These are phyloP conservation scores for Cygnus buccinator DNA, from an alignment of 2,113 vertebrate genomes.

Conservation along the genomic window DNA sequence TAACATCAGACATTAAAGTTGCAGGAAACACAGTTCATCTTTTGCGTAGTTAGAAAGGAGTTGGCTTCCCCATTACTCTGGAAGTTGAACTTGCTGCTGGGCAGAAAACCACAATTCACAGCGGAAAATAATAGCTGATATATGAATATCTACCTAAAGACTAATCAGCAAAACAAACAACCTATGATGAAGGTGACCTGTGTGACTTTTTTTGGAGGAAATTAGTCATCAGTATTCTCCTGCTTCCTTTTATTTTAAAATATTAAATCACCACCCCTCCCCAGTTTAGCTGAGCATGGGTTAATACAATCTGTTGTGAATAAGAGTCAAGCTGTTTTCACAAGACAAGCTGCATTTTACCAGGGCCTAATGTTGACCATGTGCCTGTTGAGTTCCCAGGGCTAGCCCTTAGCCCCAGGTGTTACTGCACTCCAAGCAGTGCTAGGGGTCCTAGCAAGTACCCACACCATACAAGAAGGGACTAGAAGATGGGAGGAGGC, in stretches of 20 bases:
- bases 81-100: constrained; percentile 49
- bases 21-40: constrained; percentile 67
- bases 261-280: background rate
- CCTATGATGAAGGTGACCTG: background rate
- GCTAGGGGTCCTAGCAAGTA: background rate
- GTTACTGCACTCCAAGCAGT: background rate
- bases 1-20: constrained; percentile 14
- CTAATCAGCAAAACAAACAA: constrained; percentile 41
- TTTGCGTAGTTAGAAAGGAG: constrained; percentile 56
- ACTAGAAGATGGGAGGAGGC: background rate
- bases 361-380: background rate
- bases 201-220: constrained; percentile 40
- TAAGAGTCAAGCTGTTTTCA: background rate
- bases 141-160: constrained; percentile 37
- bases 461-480: background rate
- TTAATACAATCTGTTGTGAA: constrained; percentile 23
- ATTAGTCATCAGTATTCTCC: constrained; percentile 62
- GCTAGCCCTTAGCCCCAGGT: background rate
- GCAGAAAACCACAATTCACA: constrained; percentile 71
- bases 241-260: constrained; percentile 27
- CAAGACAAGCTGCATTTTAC: background rate
- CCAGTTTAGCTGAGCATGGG: background rate
- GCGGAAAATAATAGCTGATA: constrained; percentile 38
- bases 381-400: background rate
- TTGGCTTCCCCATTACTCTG: constrained; percentile 59